Conservation (phyloP, 2,113 vertebrate species). For the Notothenia coriiceps region DNA sequence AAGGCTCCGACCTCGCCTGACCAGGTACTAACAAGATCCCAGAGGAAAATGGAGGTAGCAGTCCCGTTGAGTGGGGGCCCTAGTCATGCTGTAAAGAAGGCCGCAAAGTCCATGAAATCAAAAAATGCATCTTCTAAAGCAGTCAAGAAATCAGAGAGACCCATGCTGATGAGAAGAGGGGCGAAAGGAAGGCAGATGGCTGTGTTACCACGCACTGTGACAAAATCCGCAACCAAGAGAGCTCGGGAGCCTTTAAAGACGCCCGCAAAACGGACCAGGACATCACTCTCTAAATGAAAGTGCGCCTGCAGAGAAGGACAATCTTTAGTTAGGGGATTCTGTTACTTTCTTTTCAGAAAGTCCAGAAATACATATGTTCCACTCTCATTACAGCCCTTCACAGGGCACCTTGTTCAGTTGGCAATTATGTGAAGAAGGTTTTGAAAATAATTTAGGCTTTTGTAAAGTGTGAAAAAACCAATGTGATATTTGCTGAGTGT, state of each 20-base stretch:
- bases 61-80: constrained; percentile 53
- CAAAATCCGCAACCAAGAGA: constrained; percentile 72
- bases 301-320: constrained; percentile 12
- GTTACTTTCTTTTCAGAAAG: too few relatives aligned
- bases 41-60: constrained; percentile 79
- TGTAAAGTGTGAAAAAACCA: constrained; percentile 56
- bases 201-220: constrained; percentile 38
- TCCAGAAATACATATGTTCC: constrained; percentile 28
- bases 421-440: constrained; percentile 22
- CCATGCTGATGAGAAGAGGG: constrained; percentile 45
- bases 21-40: constrained; percentile 85
- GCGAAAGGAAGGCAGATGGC: constrained; percentile 66
- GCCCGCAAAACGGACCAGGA: constrained; percentile 83
- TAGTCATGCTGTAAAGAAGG: constrained; percentile 61
- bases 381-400: constrained; percentile 30
- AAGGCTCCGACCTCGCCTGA: constrained; percentile 70
- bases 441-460: constrained; percentile 48
- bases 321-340: constrained; percentile 9
- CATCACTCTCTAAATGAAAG: constrained; percentile 73
- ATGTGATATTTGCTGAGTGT: constrained; percentile 38
- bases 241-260: constrained; percentile 59
- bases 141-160: constrained; percentile 57
- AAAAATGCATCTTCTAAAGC: constrained; percentile 38
- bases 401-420: constrained; percentile 34
- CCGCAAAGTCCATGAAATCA: constrained; percentile 35